A percentile compares a stretch with the other conserved stretches of the same genome.
phyloP scores from a whole-genome alignment of 1,140 invertebrate genomes.

The Drosophila pandora region DNA sequence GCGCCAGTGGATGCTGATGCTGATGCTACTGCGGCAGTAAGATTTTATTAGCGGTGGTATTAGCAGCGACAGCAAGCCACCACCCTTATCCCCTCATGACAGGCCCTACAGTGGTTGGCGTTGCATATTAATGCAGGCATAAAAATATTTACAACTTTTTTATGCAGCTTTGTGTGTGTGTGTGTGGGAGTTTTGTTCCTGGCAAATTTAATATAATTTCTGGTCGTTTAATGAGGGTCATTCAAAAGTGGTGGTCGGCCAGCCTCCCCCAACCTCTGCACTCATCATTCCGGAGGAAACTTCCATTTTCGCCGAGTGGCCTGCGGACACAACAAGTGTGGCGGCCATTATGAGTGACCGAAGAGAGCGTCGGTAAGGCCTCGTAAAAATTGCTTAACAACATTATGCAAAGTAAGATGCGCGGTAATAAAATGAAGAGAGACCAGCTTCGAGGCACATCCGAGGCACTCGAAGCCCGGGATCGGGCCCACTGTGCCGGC shows the following conservation, averaged over 20 bases:
- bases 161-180: slow-evolving; percentile 56
- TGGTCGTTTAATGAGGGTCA: slow-evolving; percentile 77
- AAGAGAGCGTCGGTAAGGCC: slow-evolving; percentile 23
- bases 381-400: slow-evolving; percentile 71
- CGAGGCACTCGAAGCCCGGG: not conserved
- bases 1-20: slow-evolving; percentile 6
- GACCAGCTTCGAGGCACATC: not conserved
- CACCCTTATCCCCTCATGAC: slow-evolving; percentile 10
- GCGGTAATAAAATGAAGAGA: slow-evolving; percentile 47
- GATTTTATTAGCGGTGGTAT: slow-evolving; percentile 82
- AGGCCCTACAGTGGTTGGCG: slow-evolving; percentile 65
- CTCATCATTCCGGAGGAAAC: slow-evolving; percentile 39
- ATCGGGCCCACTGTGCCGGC: slow-evolving; percentile 51
- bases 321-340: slow-evolving; percentile 69
- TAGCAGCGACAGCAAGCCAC: slow-evolving; percentile 63
- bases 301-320: slow-evolving; percentile 33
- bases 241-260: slow-evolving; percentile 58
- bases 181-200: slow-evolving; percentile 25
- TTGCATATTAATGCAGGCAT: slow-evolving; percentile 81
- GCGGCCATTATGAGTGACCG: slow-evolving; percentile 52
- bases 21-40: slow-evolving; percentile 68
- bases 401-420: slow-evolving; percentile 68
- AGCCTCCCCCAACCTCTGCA: not conserved
- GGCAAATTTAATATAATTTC: slow-evolving; percentile 80
- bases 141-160: slow-evolving; percentile 82